These are phyloP conservation scores for Ondatra zibethicus DNA, from an alignment of 2,113 vertebrate genomes.

Conservation along the genomic window DNA sequence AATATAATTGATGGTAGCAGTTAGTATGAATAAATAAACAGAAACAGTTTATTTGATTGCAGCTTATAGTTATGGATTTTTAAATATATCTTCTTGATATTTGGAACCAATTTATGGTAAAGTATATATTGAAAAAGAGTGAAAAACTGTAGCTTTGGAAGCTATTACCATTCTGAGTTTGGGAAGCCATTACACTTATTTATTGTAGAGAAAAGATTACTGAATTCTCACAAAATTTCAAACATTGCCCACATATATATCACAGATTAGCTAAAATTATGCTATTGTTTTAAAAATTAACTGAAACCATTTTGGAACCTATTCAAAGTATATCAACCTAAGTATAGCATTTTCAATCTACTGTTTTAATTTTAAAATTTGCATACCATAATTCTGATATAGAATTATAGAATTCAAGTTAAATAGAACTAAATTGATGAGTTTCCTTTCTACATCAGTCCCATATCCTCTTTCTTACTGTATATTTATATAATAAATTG, in stretches of 20 bases:
- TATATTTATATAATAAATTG: neutral
- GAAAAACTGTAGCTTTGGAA: neutral
- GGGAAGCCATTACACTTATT: neutral
- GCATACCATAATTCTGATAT: neutral
- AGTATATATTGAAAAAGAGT: no score
- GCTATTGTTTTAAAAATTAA: neutral
- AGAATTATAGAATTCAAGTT: neutral
- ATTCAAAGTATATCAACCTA: neutral
- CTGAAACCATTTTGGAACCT: neutral
- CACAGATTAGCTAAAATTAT: neutral
- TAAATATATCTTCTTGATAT: neutral
- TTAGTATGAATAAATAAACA: constrained; percentile 63
- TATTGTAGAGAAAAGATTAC: neutral
- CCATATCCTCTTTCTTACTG: neutral
- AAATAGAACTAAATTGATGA: neutral
- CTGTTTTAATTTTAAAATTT: neutral
- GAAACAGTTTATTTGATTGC: constrained; percentile 25
- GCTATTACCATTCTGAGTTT: neutral
- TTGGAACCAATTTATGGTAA: neutral
- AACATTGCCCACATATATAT: neutral
- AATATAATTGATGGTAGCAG: constrained; percentile 39
- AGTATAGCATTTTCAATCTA: neutral
- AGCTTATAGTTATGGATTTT: neutral
- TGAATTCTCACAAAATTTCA: neutral
- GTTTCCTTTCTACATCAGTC: neutral